Evolutionary conservation across 2,797 vertebrate species (phyloP).

Genomic region (Potorous gilbertii): DNA sequence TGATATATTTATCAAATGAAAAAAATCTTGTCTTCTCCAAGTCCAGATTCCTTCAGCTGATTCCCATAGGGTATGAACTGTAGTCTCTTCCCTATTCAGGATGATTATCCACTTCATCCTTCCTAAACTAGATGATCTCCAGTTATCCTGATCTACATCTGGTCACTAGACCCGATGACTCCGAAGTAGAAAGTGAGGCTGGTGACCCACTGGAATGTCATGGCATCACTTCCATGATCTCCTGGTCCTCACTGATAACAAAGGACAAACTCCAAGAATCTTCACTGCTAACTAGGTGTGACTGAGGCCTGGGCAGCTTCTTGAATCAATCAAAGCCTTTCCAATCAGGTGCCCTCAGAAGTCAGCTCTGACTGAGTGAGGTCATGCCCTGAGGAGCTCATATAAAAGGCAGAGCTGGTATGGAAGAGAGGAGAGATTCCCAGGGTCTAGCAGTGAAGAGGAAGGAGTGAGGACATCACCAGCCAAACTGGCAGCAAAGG

Average conservation of each 20-base stretch:
- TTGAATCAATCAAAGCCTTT: neutral
- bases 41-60: too few species aligned
- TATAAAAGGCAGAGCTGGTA: neutral
- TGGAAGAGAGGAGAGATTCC: neutral
- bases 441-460: neutral
- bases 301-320: neutral
- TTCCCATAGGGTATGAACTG: too few species aligned
- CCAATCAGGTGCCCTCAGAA: neutral
- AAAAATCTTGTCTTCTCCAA: neutral
- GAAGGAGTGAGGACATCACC: neutral
- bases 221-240: too few species aligned
- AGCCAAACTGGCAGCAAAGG: neutral
- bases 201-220: too few species aligned
- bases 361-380: neutral
- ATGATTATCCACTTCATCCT: too few species aligned
- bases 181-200: too few species aligned
- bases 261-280: neutral
- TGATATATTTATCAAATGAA: neutral
- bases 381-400: neutral
- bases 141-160: too few species aligned
- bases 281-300: neutral
- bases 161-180: too few species aligned
- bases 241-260: too few species aligned
- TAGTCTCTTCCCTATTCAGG: too few species aligned
- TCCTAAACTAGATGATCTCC: too few species aligned